phyloP scores from a whole-genome alignment of 2,113 vertebrate species.

The Heterotilapia buettikoferi region DNA sequence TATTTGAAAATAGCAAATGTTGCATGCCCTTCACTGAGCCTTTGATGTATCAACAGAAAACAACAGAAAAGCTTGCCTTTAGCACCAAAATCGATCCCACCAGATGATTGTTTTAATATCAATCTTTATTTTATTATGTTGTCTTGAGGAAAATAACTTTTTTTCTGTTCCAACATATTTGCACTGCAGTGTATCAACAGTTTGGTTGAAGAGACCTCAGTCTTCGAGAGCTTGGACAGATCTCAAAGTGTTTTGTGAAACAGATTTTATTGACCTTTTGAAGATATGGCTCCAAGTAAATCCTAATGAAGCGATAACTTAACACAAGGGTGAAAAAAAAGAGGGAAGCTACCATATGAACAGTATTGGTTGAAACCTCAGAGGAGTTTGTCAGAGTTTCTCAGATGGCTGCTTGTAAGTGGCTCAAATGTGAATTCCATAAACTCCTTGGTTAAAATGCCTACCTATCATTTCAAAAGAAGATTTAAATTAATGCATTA shows the following conservation, averaged over 20 bases:
- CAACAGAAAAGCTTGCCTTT: not conserved
- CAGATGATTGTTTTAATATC: not conserved
- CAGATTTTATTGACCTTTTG: not conserved
- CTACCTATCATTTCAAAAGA: not conserved
- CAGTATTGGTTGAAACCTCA: not conserved
- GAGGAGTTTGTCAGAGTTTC: not conserved
- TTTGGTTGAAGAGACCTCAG: not conserved
- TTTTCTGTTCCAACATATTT: not conserved
- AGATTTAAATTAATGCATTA: not conserved
- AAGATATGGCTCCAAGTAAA: not conserved
- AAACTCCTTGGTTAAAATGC: not conserved
- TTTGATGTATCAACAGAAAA: not conserved
- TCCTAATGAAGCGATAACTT: not conserved
- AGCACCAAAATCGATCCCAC: not conserved
- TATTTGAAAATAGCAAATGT: not conserved
- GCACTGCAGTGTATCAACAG: not conserved
- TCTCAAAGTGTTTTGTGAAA: not conserved
- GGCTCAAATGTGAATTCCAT: not conserved
- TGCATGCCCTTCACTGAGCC: not conserved
- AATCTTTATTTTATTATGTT: not conserved
- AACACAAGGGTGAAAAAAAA: not conserved
- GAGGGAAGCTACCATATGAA: not conserved
- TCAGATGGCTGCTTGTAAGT: not conserved
- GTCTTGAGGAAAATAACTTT: not conserved
- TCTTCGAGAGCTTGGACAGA: not conserved